phyloP scores from a whole-genome alignment of 2,888 invertebrate genomes.

The Drosophila acutilabella region DNA sequence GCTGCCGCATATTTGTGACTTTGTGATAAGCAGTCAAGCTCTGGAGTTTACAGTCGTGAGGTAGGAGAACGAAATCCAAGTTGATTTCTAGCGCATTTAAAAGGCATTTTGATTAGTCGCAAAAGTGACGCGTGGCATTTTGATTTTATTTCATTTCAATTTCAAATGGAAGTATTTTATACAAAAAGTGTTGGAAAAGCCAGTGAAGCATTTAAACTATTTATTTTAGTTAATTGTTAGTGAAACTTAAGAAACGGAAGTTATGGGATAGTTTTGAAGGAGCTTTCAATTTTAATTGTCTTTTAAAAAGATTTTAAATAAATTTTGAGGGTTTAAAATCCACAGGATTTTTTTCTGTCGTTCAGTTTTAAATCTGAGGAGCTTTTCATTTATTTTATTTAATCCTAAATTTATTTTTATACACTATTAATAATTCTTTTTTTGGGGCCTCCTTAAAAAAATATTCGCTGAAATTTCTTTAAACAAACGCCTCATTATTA shows the following conservation, averaged over 20 bases:
- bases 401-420: too few relatives aligned
- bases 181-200: too few relatives aligned
- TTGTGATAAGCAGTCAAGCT: constrained; percentile 44
- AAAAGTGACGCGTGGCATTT: constrained; percentile 63
- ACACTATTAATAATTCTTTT: too few relatives aligned
- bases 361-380: too few relatives aligned
- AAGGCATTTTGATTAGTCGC: constrained; percentile 79
- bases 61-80: constrained; percentile 58
- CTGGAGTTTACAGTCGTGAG: background rate
- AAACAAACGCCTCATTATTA: constrained; percentile 78
- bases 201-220: background rate
- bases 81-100: constrained; percentile 76
- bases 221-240: background rate
- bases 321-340: too few relatives aligned
- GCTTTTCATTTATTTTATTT: too few relatives aligned
- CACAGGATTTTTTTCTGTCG: too few relatives aligned
- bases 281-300: too few relatives aligned
- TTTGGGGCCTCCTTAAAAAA: too few relatives aligned
- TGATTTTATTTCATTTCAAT: background rate
- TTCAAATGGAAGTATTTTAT: constrained; percentile 46
- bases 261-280: background rate
- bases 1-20: constrained; percentile 60
- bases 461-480: constrained; percentile 56
- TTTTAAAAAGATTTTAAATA: too few relatives aligned
- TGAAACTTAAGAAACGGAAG: too few relatives aligned